Evolutionary conservation across 2,797 vertebrate species (phyloP).

Genomic region (Hipposideros larvatus): DNA sequence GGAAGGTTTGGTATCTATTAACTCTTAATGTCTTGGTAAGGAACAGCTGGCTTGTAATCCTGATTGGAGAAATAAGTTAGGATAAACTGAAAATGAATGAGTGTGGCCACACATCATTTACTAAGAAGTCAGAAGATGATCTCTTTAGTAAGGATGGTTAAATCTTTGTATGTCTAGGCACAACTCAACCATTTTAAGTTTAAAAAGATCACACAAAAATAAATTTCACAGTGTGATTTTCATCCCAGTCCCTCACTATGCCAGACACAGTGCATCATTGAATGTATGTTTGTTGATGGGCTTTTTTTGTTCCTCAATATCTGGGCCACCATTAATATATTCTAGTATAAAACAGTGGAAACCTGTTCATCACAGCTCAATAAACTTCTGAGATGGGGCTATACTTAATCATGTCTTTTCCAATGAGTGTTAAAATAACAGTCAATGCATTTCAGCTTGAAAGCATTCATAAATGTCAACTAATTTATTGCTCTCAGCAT

Average conservation of each 20-base stretch:
- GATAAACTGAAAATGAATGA: not conserved
- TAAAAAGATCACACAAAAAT: not conserved
- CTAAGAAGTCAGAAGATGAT: not conserved
- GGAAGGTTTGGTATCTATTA: not conserved
- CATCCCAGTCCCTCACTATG: not conserved
- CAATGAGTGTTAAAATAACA: conserved; percentile 35
- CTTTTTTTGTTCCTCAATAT: not conserved
- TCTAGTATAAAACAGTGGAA: not conserved
- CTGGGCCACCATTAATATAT: not conserved
- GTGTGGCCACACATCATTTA: not conserved
- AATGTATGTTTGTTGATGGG: not conserved
- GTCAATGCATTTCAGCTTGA: not conserved
- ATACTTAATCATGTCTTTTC: not conserved
- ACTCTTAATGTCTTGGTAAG: not conserved
- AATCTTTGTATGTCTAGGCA: not conserved
- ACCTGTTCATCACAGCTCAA: not conserved
- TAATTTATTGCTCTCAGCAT: not conserved
- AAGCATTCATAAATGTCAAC: conserved; percentile 17
- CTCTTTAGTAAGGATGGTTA: not conserved
- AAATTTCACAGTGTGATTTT: not conserved
- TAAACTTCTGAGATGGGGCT: not conserved
- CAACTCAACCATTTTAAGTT: not conserved
- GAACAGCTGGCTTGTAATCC: not conserved
- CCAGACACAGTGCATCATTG: accelerated
- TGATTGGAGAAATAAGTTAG: not conserved